A percentile compares a stretch with the other conserved stretches of the same genome.
phyloP scores from a whole-genome alignment of 2,797 vertebrate genomes.

The Rhabdomys pumilio region DNA sequence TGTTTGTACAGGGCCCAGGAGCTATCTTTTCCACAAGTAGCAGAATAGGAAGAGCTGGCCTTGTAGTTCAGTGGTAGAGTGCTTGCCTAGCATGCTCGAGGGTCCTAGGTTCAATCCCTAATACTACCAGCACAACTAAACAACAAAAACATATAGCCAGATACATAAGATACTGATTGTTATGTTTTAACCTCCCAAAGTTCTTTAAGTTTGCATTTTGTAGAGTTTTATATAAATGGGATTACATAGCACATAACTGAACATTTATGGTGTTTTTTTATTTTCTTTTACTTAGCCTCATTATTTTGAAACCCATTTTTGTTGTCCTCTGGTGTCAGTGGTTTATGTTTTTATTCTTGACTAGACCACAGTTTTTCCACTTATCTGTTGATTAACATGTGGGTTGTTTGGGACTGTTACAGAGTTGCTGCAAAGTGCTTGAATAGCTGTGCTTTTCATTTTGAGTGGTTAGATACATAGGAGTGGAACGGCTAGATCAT shows the following conservation, averaged over 20 bases:
- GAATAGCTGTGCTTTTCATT: constrained; percentile 32
- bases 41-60: neutral
- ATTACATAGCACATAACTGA: neutral
- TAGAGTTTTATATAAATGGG: constrained; percentile 32
- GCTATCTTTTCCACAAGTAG: neutral
- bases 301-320: constrained; percentile 64
- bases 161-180: neutral
- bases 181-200: neutral
- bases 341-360: constrained; percentile 25
- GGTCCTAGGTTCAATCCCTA: neutral
- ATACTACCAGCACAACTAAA: neutral
- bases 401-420: neutral
- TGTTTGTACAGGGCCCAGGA: neutral
- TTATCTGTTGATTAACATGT: constrained; percentile 16
- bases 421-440: neutral
- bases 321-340: neutral
- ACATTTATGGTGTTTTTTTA: neutral
- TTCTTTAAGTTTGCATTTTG: constrained; percentile 51
- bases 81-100: neutral
- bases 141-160: neutral
- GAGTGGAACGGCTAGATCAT: neutral
- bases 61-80: neutral
- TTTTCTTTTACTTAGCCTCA: constrained; percentile 38
- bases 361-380: neutral
- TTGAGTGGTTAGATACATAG: constrained; percentile 28